These are phyloP conservation scores for Cinclus cinclus DNA, from an alignment of 2,113 vertebrate species.

Conservation along the genomic window DNA sequence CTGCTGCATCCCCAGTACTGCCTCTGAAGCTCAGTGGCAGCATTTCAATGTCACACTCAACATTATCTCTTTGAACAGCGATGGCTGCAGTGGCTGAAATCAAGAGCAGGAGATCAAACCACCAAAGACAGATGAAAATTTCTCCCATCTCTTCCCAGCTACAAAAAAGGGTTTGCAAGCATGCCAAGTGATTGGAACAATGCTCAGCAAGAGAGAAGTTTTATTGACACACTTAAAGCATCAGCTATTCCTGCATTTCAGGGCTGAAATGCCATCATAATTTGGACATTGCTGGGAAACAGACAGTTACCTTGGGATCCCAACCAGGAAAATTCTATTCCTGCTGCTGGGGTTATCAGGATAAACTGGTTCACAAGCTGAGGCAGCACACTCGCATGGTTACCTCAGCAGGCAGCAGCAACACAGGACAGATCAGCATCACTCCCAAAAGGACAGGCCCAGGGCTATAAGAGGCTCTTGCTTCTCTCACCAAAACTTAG, in stretches of 20 bases:
- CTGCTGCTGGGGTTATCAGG: neutral
- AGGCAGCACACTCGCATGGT: rapidly evolving
- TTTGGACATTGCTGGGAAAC: neutral
- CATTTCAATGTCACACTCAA: neutral
- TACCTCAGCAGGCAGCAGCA: neutral
- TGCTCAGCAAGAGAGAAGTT: neutral
- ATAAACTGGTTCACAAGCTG: neutral
- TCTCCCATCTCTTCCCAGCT: neutral
- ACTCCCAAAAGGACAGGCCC: rapidly evolving
- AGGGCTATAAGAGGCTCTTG: neutral
- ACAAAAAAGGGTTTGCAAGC: neutral
- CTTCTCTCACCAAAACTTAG: neutral
- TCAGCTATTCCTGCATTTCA: neutral
- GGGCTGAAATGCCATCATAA: neutral
- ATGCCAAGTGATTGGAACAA: neutral
- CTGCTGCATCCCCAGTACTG: neutral
- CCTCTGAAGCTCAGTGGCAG: rapidly evolving
- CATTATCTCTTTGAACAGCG: neutral
- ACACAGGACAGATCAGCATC: rapidly evolving
- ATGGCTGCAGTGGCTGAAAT: neutral
- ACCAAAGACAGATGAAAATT: neutral
- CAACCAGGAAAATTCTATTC: neutral
- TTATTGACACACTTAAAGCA: neutral
- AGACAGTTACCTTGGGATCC: neutral
- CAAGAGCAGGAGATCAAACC: neutral